Evolutionary conservation across 2,113 vertebrate genomes (phyloP), one percentile per base, ranked within the genome.

Genomic region (Balaeniceps rex): DNA sequence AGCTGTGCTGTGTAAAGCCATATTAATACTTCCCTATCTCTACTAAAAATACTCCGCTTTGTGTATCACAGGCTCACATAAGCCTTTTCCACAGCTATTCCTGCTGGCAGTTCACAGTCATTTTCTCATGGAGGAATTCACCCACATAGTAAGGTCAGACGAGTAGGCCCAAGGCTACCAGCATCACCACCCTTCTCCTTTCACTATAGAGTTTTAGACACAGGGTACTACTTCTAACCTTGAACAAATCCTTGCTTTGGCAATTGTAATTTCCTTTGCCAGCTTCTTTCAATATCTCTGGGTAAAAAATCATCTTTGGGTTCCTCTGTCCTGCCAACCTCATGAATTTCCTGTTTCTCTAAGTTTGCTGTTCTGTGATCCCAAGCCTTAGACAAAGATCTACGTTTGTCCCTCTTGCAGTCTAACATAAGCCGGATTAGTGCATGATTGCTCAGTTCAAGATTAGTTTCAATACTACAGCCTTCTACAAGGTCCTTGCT

Each of bases 51-150:
- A 93, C 61, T 44, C 24, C 0, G 1, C 23, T 89, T n/a, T 1
- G 23, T 90, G 94, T 89, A 94, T 85, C 78, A 54, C 3, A 57
- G 81, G 47, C 66, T 93, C 81, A 79, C 60, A 44, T 76, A 88
- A 93, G 61, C 68, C 87, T 94, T 95, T 95, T 90, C 94, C 92
- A 91, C 5, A 52, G 81, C 52, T 90, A 75, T 79, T 71, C 70
- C 24, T 3, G 2, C 84, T 65, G 69, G 83, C 84, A 89, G 93
- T 63, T 93, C 90, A 63, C 60, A 82, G 83, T 76, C 47, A 63
- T 91, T 82, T 91, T 95, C 84, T 93, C 83, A 47, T 36, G n/a
- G 61, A 94, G 44, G 26, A 81, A 69, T 36, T 87, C 61, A 61
- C 17, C 7, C 57, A 5, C 19, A 15, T 4, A 52, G 26, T 34